A percentile compares a stretch with the other conserved stretches of the same genome.
Evolutionary conservation across 2,113 vertebrate genomes (phyloP).

Genomic region (Bucco capensis): DNA sequence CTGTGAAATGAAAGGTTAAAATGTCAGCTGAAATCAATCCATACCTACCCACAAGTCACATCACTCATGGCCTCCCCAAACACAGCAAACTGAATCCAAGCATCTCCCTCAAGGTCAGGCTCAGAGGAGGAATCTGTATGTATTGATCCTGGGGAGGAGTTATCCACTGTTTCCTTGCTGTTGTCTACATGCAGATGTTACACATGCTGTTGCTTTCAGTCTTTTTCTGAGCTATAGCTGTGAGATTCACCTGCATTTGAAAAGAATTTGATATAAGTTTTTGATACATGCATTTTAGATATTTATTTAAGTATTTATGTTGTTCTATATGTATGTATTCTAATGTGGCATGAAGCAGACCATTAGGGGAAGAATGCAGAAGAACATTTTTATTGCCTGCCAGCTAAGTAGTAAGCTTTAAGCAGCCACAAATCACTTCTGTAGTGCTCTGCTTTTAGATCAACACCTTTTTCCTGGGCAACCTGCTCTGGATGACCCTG

Average conservation of each 20-base stretch:
- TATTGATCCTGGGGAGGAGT: neutral
- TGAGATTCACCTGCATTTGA: rapidly evolving
- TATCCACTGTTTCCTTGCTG: rapidly evolving
- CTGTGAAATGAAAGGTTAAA: neutral
- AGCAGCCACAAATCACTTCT: neutral
- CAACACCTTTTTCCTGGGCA: no score
- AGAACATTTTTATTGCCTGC: neutral
- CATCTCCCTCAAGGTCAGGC: neutral
- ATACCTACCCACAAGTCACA: rapidly evolving
- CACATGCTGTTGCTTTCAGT: neutral
- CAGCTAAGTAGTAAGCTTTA: neutral
- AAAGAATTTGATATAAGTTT: neutral
- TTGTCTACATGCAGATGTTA: rapidly evolving
- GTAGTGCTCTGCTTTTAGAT: neutral
- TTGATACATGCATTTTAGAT: neutral
- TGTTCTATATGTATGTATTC: neutral
- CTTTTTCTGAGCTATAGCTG: neutral
- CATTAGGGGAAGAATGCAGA: neutral
- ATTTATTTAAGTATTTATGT: neutral
- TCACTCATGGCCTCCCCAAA: rapidly evolving
- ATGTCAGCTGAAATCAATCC: neutral
- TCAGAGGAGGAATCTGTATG: neutral
- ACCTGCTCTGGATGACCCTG: no score
- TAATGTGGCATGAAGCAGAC: rapidly evolving
- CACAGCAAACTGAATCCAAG: no score